Percentiles rank a stretch among this genome's conserved stretches.
Evolutionary conservation across 1,140 invertebrate genomes (phyloP).

Genomic region (Drosophila azteca): DNA sequence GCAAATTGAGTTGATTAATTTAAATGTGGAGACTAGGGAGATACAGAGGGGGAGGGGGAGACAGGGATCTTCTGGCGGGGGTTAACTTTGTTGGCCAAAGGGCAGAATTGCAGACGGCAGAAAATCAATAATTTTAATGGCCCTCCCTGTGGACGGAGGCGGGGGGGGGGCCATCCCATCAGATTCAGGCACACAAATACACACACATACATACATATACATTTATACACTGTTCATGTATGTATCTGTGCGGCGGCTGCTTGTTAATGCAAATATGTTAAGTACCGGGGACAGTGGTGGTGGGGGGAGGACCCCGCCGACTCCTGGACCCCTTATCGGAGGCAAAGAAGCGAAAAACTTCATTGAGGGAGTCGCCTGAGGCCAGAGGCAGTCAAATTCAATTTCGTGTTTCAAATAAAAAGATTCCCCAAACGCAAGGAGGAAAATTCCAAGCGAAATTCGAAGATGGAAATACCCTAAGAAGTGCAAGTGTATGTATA

Average conservation of each 20-base stretch:
- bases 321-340: slow-evolving; percentile 15
- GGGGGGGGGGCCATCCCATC: slow-evolving; percentile 29
- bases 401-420: slow-evolving; percentile 41
- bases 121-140: slow-evolving; percentile 79
- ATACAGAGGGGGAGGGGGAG: neutral
- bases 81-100: slow-evolving; percentile 66
- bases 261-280: slow-evolving; percentile 75
- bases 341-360: slow-evolving; percentile 17
- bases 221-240: slow-evolving; percentile 16
- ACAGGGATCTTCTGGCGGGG: slow-evolving; percentile 12
- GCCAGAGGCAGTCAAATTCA: slow-evolving; percentile 61
- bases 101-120: slow-evolving; percentile 76
- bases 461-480: slow-evolving; percentile 10
- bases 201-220: slow-evolving; percentile 27
- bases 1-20: slow-evolving; percentile 78
- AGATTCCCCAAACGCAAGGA: neutral
- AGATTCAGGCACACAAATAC: slow-evolving; percentile 30
- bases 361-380: slow-evolving; percentile 30
- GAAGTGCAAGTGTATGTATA: neutral
- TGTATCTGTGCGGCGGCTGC: slow-evolving; percentile 46
- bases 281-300: slow-evolving; percentile 37
- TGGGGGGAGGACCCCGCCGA: slow-evolving; percentile 27
- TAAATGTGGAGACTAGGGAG: slow-evolving; percentile 49
- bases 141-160: slow-evolving; percentile 11
- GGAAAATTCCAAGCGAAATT: slow-evolving; percentile 3